Evolutionary conservation across 2,113 vertebrate genomes (phyloP), one percentile per base, ranked within the genome.

Genomic region (Geococcyx californianus): DNA sequence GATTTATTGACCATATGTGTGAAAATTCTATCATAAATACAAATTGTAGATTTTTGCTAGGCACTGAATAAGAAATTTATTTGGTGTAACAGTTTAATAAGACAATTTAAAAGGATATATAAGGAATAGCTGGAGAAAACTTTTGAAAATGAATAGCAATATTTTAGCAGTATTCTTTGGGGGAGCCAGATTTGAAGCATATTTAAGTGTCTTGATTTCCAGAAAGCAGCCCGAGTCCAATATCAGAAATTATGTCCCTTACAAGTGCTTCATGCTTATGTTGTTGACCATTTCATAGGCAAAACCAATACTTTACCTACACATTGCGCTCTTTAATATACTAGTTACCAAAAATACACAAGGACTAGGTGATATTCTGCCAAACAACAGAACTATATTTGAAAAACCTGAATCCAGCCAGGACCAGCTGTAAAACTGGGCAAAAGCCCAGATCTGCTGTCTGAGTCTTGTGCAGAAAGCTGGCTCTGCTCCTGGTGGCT

Each of bases 301-400:
- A 56, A 75, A 54, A 67, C 15, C 8, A 69, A 17, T 4, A 13
- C 13, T 42, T 59, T 14, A 63, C 23, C 28, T 6, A 29, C 20
- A 34, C 13, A 5, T 1, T 19, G 25, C 0, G 0, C 19, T 51
- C 4, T 3, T 56, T 28, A 33, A 77, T 16, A 49, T 5, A 51
- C 52, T 59, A 23, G 33, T 47, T 47, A 47, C 12, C 79, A 92
- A 33, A 80, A 47, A 45, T 26, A n/a, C 75, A 54, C 0, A 4
- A 90, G 38, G 16, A 64, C 17, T 4, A 18, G 29, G 68, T 40
- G 45, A 16, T 40, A 11, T 6, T 55, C 64, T 69, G 44, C 63
- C 70, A 89, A 72, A 42, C 19, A 68, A 80, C 0, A 0, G 14
- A 26, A 47, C 16, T 40, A 13, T 3, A 19, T n/a, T 24, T 72